Evolutionary conservation across 2,888 invertebrate genomes (phyloP), one percentile per base, ranked within the genome.

Genomic region (Phengaris alcon): DNA sequence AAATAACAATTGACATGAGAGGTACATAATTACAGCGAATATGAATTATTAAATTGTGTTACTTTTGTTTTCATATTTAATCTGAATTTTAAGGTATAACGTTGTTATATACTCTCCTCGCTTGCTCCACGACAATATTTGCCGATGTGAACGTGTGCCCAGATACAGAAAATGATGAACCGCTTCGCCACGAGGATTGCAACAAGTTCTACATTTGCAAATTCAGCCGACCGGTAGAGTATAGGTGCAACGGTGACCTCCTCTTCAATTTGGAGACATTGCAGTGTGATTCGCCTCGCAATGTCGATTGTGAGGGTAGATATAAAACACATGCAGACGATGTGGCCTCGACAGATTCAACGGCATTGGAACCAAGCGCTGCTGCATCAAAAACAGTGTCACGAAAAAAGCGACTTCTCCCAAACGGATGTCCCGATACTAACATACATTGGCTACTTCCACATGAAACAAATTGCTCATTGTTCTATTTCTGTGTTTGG

Each of bases 221-320:
- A 91, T 92, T 94, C 79, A 95, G 94, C 10, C 82, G 85, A 0
- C 94, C 93, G 0, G 84, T 94, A 6, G 94, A 94, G 79, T 90
- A 94, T 79, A 83, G 87, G 2, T 95, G 95, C 79, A 94, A 94
- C 0, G 82, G 84, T 6, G 93, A 92, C 9, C 84, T 95, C 1
- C 82, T 93, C 0, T 95, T 95, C 83, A 93, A 94, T 59, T 88
- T 88, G 10, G 83, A 86, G 51, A 90, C 83, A 44, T 77, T 79
- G 15, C 91, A 90, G 77, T 95, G 95, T 79, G 95, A 95, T 82
- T 95, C 91, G 84, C 87, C 91, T 4, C 84, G 87, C 77, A 94
- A 94, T 80, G 95, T 95, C 3, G 88, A 94, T 72, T 95, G 95
- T 80, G 87, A 90, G 0, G 79, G 79, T n/a, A 80, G 80, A 73